Base-by-base conservation (phyloP, 1,140 invertebrate species). In the Monomorium pharaonis region DNA sequence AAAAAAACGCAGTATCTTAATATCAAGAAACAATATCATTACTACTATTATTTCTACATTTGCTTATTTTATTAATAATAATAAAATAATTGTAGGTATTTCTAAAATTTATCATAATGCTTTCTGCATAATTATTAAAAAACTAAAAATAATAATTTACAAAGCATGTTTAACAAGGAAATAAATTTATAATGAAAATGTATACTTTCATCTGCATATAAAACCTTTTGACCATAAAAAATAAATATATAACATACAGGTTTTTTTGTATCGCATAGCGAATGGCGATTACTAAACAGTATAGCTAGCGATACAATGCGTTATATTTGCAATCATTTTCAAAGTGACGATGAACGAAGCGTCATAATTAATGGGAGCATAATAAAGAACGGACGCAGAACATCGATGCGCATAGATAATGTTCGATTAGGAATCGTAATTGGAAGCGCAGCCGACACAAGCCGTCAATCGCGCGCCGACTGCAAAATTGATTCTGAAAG, bases 401-500 rank as follows among this genome's bases (percentile, higher is more conserved):
- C 33, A 54, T 80, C 4, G 60, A 58, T 27, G 44, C 51, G 77
- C 78, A n/a, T 72, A 65, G 65, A 72, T 75, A 60, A 72, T 75
- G 47, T 75, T 84, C 67, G 69, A 84, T 84, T 84, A 84, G 18
- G 44, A 84, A 30, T 44, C 47, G 21, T 49, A 47, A 80, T 80
- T 80, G 30, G 62, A 54, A 37, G 77, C 16, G 44, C 30, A 67
- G 60, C 44, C 42, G 60, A 33, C 27, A 44, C 3, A n/a, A 42
- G 58, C 60, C 30, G 76, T 14, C 77, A 80, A 80, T 80, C 62
- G 75, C 47, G 51, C 69, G 27, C 69, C 80, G 67, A 72, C 67
- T 67, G 80, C 69, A 75, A 74, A 84, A 84, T 75, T 84, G 54
- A 84, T 84, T 84, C 80, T 75, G 69, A 84, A 75, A 84, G 80